A percentile compares a stretch with the other conserved stretches of the same genome.
Conservation (phyloP, 2,113 vertebrate genomes). For the Acanthisitta chloris region DNA sequence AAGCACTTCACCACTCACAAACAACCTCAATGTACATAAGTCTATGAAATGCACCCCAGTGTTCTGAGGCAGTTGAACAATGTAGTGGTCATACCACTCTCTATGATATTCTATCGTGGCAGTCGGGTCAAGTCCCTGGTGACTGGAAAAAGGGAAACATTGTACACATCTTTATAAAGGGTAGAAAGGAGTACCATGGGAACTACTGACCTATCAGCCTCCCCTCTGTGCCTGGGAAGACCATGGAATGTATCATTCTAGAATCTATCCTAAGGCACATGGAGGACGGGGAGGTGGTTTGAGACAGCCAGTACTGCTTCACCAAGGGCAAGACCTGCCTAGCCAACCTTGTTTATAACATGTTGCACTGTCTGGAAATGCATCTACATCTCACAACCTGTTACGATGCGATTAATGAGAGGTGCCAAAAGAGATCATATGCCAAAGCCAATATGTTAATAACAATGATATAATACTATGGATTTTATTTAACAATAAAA, state of each 20-base stretch:
- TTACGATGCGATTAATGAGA: no score
- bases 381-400: not conserved
- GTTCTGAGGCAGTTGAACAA: not conserved
- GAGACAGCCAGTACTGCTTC: no score
- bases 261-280: not conserved
- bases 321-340: no score
- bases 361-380: not conserved
- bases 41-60: not conserved
- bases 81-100: not conserved
- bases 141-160: not conserved
- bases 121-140: not conserved
- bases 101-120: not conserved
- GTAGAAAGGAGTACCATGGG: not conserved
- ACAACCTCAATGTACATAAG: rapidly evolving
- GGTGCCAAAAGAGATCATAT: no score
- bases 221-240: not conserved
- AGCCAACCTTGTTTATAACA: not conserved
- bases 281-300: not conserved
- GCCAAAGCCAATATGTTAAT: no score
- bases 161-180: not conserved
- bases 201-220: not conserved
- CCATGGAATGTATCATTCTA: not conserved
- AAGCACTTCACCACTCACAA: no score
- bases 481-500: no score
- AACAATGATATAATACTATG: no score